Percentiles rank a stretch among this genome's conserved stretches.
Conservation (phyloP, 2,113 vertebrate genomes). For the Semnornis frantzii region DNA sequence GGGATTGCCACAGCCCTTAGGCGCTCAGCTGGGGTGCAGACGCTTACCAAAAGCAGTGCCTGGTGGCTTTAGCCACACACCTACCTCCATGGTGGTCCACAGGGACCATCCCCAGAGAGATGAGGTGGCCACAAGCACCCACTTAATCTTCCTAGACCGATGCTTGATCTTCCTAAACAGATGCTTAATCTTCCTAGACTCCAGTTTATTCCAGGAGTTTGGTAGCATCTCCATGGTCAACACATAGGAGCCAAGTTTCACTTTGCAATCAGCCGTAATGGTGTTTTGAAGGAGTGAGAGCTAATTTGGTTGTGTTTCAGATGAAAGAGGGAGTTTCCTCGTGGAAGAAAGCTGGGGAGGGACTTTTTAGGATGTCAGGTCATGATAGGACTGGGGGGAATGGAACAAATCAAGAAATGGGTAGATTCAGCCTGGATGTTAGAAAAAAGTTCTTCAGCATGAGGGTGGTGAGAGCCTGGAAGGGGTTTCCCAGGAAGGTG, state of each 20-base stretch:
- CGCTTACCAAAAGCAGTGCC: background rate
- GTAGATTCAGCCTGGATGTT: too few relatives aligned
- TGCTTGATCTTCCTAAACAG: background rate
- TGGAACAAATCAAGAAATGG: too few relatives aligned
- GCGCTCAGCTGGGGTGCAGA: background rate
- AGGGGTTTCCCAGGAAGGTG: too few relatives aligned
- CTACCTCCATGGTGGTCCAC: background rate
- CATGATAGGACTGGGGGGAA: too few relatives aligned
- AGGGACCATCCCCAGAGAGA: too few relatives aligned
- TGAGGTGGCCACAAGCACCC: background rate
- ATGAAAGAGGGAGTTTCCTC: background rate
- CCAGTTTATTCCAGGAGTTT: background rate
- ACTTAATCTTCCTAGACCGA: background rate
- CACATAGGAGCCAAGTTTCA: background rate
- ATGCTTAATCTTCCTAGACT: background rate
- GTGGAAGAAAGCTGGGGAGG: background rate
- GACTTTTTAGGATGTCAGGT: too few relatives aligned
- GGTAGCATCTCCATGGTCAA: background rate
- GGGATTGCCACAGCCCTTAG: background rate
- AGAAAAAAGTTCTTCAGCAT: too few relatives aligned
- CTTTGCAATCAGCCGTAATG: background rate
- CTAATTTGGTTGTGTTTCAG: background rate
- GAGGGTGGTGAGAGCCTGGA: too few relatives aligned
- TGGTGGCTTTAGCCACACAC: rapidly evolving
- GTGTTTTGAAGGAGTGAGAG: background rate